Base-by-base conservation (phyloP, 2,888 invertebrate species). In the Pheosia tremula region DNA sequence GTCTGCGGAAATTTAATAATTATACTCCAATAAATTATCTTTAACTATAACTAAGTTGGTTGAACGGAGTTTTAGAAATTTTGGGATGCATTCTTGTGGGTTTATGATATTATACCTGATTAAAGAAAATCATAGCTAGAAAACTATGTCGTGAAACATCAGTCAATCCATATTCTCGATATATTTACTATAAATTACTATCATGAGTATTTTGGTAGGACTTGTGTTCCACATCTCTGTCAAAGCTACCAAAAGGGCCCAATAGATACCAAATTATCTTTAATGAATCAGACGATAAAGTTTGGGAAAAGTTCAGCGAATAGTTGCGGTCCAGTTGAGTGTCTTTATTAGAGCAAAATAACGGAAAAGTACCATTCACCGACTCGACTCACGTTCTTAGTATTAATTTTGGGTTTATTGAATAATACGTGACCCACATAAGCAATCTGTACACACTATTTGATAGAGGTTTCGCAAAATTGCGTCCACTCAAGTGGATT, bases 361-460 rank as follows among this genome's bases (percentile, higher is more conserved):
- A 82, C 79, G 75, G 75, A 82, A 83, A 87, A 86, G 80, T 83
- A 76, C 74, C 79, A 78, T 82, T 86, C 70, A 63, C 69, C 69
- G 71, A 87, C 68, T 78, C 88, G 66, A 61, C 80, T 84, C 91
- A 90, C 90, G 91, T 90, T 65, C 79, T 62, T 79, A 79, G 85
- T 90, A 91, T 90, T 90, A 90, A 90, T 90, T 90, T 89, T 87
- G 88, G 87, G 90, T 88, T 89, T 90, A 91, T 91, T 90, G 89
- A 91, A 90, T 90, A 87, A 87, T 86, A 90, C 90, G 90, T 90
- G 91, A 88, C 84, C 84, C 71, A 83, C 86, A 88, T 88, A 81
- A 73, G 72, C 81, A 84, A 89, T 86, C 78, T 74, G 74, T 72
- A 72, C 64, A 71, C 62, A 67, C 75, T 75, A 73, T 66, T 80